A percentile compares a stretch with the other conserved stretches of the same genome.
phyloP scores from a whole-genome alignment of 2,797 vertebrate genomes.

The Cuniculus paca region DNA sequence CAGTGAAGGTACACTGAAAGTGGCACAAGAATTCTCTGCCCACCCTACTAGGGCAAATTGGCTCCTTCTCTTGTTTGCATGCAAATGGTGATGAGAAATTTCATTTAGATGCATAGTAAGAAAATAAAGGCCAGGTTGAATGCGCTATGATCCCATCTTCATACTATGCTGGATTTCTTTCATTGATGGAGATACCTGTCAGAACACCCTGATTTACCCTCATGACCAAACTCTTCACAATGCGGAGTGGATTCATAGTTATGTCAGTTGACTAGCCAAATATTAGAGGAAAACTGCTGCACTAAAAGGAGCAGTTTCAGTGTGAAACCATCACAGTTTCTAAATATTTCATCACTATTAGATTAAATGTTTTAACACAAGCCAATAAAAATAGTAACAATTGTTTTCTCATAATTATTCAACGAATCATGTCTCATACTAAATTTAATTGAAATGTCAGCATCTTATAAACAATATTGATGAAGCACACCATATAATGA shows the following conservation, averaged over 20 bases:
- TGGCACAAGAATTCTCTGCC: background rate
- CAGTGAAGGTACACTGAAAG: background rate
- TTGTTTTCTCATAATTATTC: slow-evolving; percentile 50
- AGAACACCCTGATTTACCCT: background rate
- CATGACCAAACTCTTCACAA: background rate
- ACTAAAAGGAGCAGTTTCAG: background rate
- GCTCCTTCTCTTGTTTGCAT: background rate
- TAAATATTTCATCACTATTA: background rate
- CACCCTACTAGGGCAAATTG: background rate
- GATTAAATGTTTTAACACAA: background rate
- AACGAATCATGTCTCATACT: background rate
- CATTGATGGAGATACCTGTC: background rate
- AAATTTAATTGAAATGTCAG: slow-evolving; percentile 28
- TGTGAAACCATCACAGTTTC: background rate
- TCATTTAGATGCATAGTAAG: background rate
- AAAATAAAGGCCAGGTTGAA: background rate
- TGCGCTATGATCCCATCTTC: background rate
- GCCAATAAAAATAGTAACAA: background rate
- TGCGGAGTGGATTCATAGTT: background rate
- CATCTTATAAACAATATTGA: slow-evolving; percentile 6
- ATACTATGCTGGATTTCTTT: background rate
- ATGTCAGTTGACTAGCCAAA: background rate
- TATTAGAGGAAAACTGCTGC: background rate
- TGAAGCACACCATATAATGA: background rate
- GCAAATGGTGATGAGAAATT: background rate